Conservation (phyloP, 2,113 vertebrate species). For the Ploceus nigricollis region DNA sequence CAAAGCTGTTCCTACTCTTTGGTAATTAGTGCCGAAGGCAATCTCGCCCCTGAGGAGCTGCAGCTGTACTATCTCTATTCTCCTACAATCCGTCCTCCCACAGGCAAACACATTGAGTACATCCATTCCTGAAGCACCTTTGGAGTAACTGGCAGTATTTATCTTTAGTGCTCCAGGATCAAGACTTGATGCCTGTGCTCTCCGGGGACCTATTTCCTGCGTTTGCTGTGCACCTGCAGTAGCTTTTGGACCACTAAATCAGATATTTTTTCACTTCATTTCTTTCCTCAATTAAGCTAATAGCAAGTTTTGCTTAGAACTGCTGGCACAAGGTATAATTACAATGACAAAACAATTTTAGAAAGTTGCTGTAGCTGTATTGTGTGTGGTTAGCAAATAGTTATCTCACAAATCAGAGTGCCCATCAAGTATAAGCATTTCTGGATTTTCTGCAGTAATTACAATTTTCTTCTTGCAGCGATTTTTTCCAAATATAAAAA, state of each 20-base stretch:
- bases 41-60: too few species aligned
- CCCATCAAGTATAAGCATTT: background rate
- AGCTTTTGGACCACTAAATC: background rate
- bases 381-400: background rate
- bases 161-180: background rate
- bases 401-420: background rate
- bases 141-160: background rate
- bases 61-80: too few species aligned
- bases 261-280: background rate
- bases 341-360: conserved; percentile 38
- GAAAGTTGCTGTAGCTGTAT: background rate
- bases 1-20: too few species aligned
- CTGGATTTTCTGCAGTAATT: background rate
- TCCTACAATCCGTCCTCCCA: too few species aligned
- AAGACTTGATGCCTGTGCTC: background rate
- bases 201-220: background rate
- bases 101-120: background rate
- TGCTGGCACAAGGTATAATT: conserved; percentile 24
- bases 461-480: background rate
- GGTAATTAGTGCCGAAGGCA: too few species aligned
- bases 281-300: conserved; percentile 46
- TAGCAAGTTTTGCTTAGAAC: conserved; percentile 36
- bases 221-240: background rate
- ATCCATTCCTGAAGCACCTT: background rate
- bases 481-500: background rate